Base-by-base conservation (phyloP, 2,888 invertebrate species). In the Lordiphosa andalusiaca region DNA sequence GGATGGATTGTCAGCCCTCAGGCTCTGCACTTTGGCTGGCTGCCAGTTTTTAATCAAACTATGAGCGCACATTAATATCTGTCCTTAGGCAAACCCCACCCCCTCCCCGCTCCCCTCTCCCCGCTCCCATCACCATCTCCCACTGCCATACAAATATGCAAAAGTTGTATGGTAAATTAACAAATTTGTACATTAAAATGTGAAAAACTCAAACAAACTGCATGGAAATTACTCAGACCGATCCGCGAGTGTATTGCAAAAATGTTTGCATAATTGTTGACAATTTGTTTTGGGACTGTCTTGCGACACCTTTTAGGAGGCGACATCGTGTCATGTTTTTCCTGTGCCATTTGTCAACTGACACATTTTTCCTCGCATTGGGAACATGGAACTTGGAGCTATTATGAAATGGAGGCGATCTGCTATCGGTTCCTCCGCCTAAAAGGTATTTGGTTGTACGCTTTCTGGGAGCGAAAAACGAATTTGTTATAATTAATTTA, bases 131-230 rank as follows among this genome's bases (percentile, higher is more conserved):
- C n/a, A n/a, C 48, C 25, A 23, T n/a, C n/a, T n/a, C n/a, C 23
- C 21, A 60, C 53, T 63, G 66, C 67, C 60, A 68, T 74, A 87
- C 84, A 87, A 85, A 88, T 88, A 88, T 86, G 85, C 84, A 86
- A 87, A 30, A 85, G 84, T 85, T 87, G 88, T 89, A 89, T 88
- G 89, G 86, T 88, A 89, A 89, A 89, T 89, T 89, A 89, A 87
- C 89, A 85, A 89, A 89, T 89, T 89, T 89, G 89, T 88, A 85
- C 86, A 88, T 88, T 84, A 84, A 86, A 63, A 83, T 71, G 73
- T 66, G 85, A 71, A 67, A 65, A 85, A 80, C 67, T 72, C 67
- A 71, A 76, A 69, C 78, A 84, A 82, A 84, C 75, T 84, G 84
- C 77, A 80, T 85, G 80, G 83, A 82, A 84, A 80, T 80, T 69